These are phyloP conservation scores for Pachycephala philippinensis DNA, from an alignment of 2,113 vertebrate species.

Conservation along the genomic window DNA sequence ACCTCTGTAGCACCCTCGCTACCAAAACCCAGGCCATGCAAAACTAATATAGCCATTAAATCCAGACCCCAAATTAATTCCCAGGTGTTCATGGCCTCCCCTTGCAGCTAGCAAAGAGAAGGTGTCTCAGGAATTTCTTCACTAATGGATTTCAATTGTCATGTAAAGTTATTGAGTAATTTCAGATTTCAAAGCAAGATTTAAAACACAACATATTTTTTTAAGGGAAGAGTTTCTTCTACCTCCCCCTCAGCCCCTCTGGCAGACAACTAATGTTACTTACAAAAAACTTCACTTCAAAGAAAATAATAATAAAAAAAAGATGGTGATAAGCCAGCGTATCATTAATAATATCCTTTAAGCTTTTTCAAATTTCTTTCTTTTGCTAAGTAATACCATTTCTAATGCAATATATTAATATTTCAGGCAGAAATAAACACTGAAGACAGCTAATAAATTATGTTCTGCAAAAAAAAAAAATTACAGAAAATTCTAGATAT, in stretches of 20 bases:
- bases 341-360: not conserved
- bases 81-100: not conserved
- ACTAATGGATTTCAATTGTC: not conserved
- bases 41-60: not conserved
- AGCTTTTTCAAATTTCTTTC: not conserved
- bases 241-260: not conserved
- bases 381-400: not conserved
- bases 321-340: not conserved
- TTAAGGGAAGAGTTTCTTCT: not conserved
- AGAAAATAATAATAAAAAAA: not conserved
- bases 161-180: not conserved
- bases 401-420: not conserved
- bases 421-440: constrained; percentile 17
- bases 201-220: not conserved
- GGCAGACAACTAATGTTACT: not conserved
- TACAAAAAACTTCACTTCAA: constrained; percentile 2
- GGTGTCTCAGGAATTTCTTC: not conserved
- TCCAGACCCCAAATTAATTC: not conserved
- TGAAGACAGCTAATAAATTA: constrained; percentile 19
- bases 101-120: not conserved
- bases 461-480: not conserved
- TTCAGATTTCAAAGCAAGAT: not conserved
- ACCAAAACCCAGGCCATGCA: not conserved
- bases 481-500: not conserved
- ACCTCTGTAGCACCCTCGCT: not conserved